Conservation (phyloP, 2,888 invertebrate species). For the Mallateleia sp. region DNA sequence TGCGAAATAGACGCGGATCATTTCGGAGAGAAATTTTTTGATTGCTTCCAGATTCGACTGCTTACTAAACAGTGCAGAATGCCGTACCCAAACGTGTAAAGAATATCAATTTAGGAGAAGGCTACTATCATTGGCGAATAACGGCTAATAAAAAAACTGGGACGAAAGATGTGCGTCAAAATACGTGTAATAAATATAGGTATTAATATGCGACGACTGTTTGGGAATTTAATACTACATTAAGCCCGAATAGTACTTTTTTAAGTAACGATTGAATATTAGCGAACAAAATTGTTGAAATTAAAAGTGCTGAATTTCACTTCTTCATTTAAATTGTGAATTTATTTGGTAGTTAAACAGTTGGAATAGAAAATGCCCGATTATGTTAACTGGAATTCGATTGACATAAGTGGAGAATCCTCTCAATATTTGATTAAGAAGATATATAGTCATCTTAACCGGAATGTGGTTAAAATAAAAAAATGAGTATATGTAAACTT, state of each 20-base stretch:
- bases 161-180: conserved; percentile 60
- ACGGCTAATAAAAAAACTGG: conserved; percentile 72
- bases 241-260: neutral
- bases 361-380: too few species aligned
- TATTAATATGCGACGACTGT: neutral
- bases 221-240: neutral
- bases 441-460: too few species aligned
- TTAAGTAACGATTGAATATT: too few species aligned
- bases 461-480: too few species aligned
- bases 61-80: conserved; percentile 74
- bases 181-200: conserved; percentile 29
- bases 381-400: too few species aligned
- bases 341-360: too few species aligned
- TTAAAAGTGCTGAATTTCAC: too few species aligned
- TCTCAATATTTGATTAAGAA: too few species aligned
- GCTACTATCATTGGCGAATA: conserved; percentile 61
- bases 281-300: too few species aligned
- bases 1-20: conserved; percentile 26
- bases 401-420: too few species aligned
- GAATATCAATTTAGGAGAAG: conserved; percentile 63
- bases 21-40: conserved; percentile 61
- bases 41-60: conserved; percentile 70
- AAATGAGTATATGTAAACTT: too few species aligned
- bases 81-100: conserved; percentile 58
- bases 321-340: too few species aligned